Evolutionary conservation across 2,888 invertebrate genomes (phyloP).

Genomic region (Melinaea menophilus): DNA sequence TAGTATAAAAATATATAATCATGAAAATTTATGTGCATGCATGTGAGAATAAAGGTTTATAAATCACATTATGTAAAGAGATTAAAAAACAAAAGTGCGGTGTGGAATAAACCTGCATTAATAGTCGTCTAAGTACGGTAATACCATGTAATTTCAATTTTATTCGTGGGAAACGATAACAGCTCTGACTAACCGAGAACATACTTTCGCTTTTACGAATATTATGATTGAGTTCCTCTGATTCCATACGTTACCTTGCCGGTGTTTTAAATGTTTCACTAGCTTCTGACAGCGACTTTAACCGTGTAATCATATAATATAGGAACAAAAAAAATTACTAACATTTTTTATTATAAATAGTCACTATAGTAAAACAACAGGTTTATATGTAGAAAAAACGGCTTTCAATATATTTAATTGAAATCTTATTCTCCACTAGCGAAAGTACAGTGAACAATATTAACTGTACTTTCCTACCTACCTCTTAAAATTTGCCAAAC

Average conservation of each 20-base stretch:
- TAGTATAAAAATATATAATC: no score
- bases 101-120: slow-evolving; percentile 32
- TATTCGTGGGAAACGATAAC: slow-evolving; percentile 36
- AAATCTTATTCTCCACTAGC: no score
- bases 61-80: no score
- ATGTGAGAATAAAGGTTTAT: no score
- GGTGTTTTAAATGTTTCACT: background rate
- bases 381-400: no score
- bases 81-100: slow-evolving; percentile 19
- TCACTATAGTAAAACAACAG: no score
- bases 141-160: slow-evolving; percentile 44
- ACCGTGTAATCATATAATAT: background rate
- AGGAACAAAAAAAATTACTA: no score
- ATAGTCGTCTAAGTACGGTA: slow-evolving; percentile 37
- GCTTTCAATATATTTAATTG: no score
- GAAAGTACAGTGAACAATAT: no score
- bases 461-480: no score
- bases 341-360: no score
- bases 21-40: no score
- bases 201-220: slow-evolving; percentile 26
- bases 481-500: background rate
- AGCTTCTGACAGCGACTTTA: background rate
- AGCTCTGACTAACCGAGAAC: slow-evolving; percentile 23
- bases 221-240: background rate
- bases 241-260: background rate